Evolutionary conservation across 2,888 invertebrate species (phyloP).

Genomic region (Arge pagana): DNA sequence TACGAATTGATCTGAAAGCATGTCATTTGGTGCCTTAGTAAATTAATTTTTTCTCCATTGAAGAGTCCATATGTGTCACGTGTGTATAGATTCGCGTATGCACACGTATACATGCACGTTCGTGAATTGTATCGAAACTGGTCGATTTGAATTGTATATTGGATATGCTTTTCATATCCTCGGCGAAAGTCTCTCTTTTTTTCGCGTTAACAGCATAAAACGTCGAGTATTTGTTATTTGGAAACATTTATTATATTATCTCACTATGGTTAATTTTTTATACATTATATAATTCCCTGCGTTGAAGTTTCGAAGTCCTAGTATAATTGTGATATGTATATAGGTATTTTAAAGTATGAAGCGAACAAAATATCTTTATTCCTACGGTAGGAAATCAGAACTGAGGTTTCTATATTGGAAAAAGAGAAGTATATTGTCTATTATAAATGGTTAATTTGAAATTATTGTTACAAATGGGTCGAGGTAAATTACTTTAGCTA

Average conservation of each 20-base stretch:
- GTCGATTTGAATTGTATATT: no score
- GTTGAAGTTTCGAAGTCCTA: slow-evolving; percentile 28
- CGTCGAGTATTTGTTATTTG: no score
- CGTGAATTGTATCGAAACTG: no score
- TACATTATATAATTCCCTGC: slow-evolving; percentile 12
- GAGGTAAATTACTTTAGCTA: slow-evolving; percentile 12
- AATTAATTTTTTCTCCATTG: background rate
- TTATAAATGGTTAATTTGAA: slow-evolving; percentile 6
- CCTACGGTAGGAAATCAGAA: slow-evolving; percentile 6
- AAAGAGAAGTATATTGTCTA: slow-evolving; percentile 8
- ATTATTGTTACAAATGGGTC: slow-evolving; percentile 21
- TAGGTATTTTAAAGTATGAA: slow-evolving; percentile 23
- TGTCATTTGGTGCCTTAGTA: slow-evolving; percentile 12
- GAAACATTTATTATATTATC: slow-evolving; percentile 13
- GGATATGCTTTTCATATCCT: background rate
- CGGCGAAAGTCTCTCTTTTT: slow-evolving; percentile 6
- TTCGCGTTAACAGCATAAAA: slow-evolving; percentile 7
- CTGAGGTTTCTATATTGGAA: slow-evolving; percentile 9
- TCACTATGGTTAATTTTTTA: slow-evolving; percentile 4
- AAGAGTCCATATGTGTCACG: no score
- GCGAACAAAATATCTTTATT: slow-evolving; percentile 5
- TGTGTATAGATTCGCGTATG: no score
- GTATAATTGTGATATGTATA: slow-evolving; percentile 39
- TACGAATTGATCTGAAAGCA: slow-evolving; percentile 1
- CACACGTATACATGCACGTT: no score